phyloP scores from a whole-genome alignment of 2,113 vertebrate genomes.

The Colistium nudipinnis region DNA sequence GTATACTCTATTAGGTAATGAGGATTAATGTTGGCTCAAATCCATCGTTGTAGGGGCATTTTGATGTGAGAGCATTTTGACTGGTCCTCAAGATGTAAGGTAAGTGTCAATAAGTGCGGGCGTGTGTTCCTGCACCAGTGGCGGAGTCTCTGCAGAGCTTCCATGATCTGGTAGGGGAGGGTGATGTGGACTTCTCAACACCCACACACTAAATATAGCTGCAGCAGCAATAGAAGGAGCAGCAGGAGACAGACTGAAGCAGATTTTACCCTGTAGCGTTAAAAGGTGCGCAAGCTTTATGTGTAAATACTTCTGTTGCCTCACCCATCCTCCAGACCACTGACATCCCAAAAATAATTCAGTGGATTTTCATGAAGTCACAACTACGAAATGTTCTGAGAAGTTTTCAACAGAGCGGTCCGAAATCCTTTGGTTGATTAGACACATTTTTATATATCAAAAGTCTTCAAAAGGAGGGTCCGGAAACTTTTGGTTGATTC shows the following conservation, averaged over 20 bases:
- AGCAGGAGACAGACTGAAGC: constrained; percentile 15
- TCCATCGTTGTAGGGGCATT: no score
- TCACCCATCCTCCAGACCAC: background rate
- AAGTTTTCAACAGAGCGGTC: no score
- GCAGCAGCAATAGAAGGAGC: constrained; percentile 19
- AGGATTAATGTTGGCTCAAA: no score
- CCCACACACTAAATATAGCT: constrained; percentile 62
- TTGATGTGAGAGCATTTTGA: no score
- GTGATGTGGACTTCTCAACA: constrained; percentile 55
- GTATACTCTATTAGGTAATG: no score
- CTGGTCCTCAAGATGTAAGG: no score
- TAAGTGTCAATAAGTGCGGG: no score
- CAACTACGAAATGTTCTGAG: no score
- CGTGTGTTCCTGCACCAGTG: constrained; percentile 34
- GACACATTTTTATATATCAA: no score
- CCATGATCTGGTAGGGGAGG: constrained; percentile 50
- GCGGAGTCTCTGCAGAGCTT: constrained; percentile 31
- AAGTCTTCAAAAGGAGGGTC: no score
- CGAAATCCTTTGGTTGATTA: no score
- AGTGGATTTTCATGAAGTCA: background rate
- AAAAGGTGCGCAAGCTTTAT: background rate
- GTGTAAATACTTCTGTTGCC: background rate
- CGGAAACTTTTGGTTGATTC: no score
- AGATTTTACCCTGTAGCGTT: constrained; percentile 5
- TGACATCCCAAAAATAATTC: background rate